Evolutionary conservation across 2,113 vertebrate species (phyloP).

Genomic region (Casuarius casuarius): DNA sequence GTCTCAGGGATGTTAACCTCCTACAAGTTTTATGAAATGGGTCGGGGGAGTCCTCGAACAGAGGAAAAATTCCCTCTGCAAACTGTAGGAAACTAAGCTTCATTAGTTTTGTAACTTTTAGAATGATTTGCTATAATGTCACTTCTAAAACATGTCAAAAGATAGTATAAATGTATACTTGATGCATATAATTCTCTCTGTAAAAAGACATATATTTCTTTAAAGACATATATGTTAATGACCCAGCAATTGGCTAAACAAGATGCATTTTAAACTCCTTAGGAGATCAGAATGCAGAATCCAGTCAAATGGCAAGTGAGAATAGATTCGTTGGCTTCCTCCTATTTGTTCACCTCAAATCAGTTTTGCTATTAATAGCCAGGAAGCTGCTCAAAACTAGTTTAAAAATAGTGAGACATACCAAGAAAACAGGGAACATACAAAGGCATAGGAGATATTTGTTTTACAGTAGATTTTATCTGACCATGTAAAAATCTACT

Average conservation of each 20-base stretch:
- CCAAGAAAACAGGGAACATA: background rate
- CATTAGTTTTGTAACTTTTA: background rate
- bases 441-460: fast-evolving
- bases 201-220: background rate
- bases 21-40: background rate
- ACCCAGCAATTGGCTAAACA: background rate
- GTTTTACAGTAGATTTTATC: background rate
- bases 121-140: background rate
- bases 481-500: background rate
- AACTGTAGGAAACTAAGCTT: background rate
- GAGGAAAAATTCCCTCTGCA: too few relatives aligned
- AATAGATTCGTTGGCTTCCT: background rate
- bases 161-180: background rate
- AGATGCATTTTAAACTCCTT: background rate
- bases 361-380: background rate
- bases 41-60: background rate
- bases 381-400: background rate
- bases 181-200: background rate
- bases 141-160: background rate
- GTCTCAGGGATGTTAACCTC: background rate
- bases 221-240: background rate
- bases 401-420: background rate
- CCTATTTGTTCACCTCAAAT: background rate
- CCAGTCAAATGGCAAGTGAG: background rate
- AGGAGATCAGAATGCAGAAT: background rate